A percentile compares a stretch with the other conserved stretches of the same genome.
Conservation (phyloP, 2,113 vertebrate species). For the Malurus alboscapulatus region DNA sequence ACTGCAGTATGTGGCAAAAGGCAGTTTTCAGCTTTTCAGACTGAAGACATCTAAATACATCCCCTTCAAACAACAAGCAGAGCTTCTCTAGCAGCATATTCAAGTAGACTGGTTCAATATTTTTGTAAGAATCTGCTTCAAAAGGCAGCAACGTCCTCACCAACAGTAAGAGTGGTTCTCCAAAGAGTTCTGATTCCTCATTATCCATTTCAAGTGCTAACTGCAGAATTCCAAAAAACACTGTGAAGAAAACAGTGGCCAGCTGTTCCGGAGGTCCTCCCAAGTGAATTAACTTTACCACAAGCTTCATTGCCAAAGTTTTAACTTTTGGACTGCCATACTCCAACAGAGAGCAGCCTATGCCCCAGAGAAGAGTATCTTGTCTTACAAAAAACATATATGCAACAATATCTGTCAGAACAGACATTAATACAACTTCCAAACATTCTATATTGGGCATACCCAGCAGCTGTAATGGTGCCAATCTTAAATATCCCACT, state of each 20-base stretch:
- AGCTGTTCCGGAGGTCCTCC: conserved; percentile 82
- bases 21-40: conserved; percentile 79
- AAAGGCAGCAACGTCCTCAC: conserved; percentile 80
- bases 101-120: conserved; percentile 85
- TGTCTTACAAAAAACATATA: conserved; percentile 82
- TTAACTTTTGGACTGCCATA: conserved; percentile 78
- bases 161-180: conserved; percentile 79
- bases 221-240: conserved; percentile 81
- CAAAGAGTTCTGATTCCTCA: conserved; percentile 71
- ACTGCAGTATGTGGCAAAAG: conserved; percentile 85
- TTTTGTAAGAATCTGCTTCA: conserved; percentile 64
- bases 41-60: conserved; percentile 66
- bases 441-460: conserved; percentile 83
- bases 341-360: conserved; percentile 82
- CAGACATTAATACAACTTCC: conserved; percentile 72
- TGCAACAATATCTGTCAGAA: conserved; percentile 79
- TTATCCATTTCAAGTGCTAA: conserved; percentile 61
- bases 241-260: conserved; percentile 81
- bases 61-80: conserved; percentile 73
- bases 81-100: conserved; percentile 87
- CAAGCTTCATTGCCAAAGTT: conserved; percentile 74
- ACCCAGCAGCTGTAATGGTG: conserved; percentile 76
- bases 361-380: conserved; percentile 79
- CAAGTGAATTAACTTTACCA: conserved; percentile 80
- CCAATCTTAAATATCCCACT: conserved; percentile 78